Evolutionary conservation across 2,113 vertebrate genomes (phyloP).

Genomic region (Barbus barbus): DNA sequence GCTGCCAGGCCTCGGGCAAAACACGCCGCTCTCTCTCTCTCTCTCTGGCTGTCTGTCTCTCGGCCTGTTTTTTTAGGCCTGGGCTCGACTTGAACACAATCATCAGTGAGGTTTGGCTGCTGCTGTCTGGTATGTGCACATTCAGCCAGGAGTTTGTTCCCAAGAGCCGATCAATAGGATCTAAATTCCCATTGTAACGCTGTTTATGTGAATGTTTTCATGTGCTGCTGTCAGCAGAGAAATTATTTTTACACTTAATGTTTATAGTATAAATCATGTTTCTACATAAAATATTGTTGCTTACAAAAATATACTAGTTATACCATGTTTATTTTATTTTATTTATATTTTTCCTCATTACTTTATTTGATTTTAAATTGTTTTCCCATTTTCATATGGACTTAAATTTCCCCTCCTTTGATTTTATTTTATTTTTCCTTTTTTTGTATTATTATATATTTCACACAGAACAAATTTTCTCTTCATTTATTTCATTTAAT

Average conservation of each 20-base stretch:
- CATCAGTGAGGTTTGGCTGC: background rate
- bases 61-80: slow-evolving; percentile 40
- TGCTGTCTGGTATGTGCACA: background rate
- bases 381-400: too few relatives aligned
- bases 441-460: too few relatives aligned
- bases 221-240: background rate
- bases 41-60: slow-evolving; percentile 65
- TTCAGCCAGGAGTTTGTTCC: slow-evolving; percentile 4
- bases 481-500: too few relatives aligned
- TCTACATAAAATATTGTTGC: background rate
- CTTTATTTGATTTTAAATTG: too few relatives aligned
- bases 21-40: slow-evolving; percentile 53
- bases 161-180: background rate
- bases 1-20: slow-evolving; percentile 66
- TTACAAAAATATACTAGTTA: background rate
- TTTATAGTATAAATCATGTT: background rate
- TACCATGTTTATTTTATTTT: background rate
- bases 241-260: background rate
- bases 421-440: too few relatives aligned
- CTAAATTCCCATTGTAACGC: background rate
- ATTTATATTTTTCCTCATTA: too few relatives aligned
- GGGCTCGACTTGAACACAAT: background rate
- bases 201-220: background rate
- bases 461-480: too few relatives aligned
- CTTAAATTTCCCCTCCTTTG: too few relatives aligned